Conservation (phyloP, 2,113 vertebrate genomes). For the Heterotilapia buettikoferi region DNA sequence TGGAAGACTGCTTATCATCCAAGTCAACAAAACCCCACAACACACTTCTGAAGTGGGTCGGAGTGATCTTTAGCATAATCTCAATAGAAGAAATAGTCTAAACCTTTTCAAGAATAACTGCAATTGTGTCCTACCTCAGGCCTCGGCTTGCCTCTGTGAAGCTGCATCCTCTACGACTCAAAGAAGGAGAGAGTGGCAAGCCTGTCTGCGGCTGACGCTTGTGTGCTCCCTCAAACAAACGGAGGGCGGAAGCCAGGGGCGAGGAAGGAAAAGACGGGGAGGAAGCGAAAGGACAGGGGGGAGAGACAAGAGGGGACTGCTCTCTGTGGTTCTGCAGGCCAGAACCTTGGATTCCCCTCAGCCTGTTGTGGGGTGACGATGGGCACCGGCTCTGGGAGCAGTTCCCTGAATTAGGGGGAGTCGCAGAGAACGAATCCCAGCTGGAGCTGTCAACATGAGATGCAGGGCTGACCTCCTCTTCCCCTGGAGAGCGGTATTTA, state of each 20-base stretch:
- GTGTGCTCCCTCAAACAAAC: conserved; percentile 51
- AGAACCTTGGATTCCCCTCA: conserved; percentile 1
- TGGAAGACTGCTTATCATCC: not conserved
- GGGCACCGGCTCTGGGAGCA: conserved; percentile 15
- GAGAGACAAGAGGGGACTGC: conserved; percentile 4
- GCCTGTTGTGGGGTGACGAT: conserved; percentile 12
- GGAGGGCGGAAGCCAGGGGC: conserved; percentile 48
- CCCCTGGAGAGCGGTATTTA: conserved; percentile 59
- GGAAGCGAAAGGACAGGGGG: conserved; percentile 2
- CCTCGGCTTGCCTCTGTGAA: conserved; percentile 28
- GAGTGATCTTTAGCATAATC: not conserved
- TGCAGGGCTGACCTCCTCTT: conserved; percentile 24
- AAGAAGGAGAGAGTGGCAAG: conserved; percentile 42
- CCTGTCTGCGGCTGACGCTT: not conserved
- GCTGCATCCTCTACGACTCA: conserved; percentile 59
- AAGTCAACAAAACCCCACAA: not conserved
- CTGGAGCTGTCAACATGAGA: conserved; percentile 41
- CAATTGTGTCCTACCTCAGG: conserved; percentile 50
- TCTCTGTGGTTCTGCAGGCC: conserved; percentile 1
- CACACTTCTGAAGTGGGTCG: not conserved
- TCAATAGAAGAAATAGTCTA: not conserved
- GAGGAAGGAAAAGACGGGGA: conserved; percentile 61
- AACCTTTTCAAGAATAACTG: not conserved
- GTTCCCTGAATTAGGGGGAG: not conserved
- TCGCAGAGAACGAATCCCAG: conserved; percentile 35